Evolutionary conservation across 92 coral and sea anemone genomes (phyloP).

Genomic region (Porites evermanni): DNA sequence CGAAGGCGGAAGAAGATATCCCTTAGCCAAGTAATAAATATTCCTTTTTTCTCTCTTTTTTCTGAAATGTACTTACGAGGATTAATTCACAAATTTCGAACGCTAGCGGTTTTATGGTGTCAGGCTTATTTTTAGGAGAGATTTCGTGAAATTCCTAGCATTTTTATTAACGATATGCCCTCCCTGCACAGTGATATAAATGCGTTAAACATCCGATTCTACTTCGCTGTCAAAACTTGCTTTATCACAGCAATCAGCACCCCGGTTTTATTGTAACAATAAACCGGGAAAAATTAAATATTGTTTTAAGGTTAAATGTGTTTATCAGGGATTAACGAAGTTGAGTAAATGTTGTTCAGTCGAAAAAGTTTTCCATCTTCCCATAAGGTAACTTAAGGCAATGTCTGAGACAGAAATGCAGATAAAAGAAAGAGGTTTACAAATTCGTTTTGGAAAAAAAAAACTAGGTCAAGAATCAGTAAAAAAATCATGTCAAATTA

Average conservation of each 20-base stretch:
- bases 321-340: background rate
- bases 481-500: too few relatives aligned
- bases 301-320: background rate
- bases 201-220: background rate
- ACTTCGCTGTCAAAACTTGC: slow-evolving; percentile 2
- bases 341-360: background rate
- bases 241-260: background rate
- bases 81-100: background rate
- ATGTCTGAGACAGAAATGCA: background rate
- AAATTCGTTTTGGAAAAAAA: too few relatives aligned
- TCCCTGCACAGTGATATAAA: too few relatives aligned
- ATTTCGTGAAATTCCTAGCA: slow-evolving; percentile 33
- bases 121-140: slow-evolving; percentile 20
- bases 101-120: background rate
- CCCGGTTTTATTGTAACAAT: background rate
- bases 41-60: background rate
- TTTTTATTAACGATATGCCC: background rate
- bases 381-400: background rate
- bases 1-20: background rate
- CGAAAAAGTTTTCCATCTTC: background rate
- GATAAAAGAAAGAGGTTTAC: background rate
- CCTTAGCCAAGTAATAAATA: background rate
- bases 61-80: background rate
- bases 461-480: too few relatives aligned
- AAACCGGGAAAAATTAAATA: background rate